Percentiles rank a stretch among this genome's conserved stretches.
Conservation (phyloP, 2,797 vertebrate species). For the Liparis tanakae region DNA sequence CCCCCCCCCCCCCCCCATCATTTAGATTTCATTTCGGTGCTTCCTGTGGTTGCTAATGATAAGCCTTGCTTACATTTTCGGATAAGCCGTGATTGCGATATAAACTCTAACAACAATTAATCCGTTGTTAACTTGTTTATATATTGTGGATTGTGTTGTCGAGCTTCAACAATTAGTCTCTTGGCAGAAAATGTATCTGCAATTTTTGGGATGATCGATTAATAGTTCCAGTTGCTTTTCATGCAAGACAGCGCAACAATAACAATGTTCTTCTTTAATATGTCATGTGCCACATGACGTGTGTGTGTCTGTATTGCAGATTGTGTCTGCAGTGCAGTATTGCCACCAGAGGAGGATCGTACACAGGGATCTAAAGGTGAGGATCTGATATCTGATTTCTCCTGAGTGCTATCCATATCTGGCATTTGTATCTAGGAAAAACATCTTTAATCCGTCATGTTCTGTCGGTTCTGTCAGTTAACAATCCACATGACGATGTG, state of each 20-base stretch:
- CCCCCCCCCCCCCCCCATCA: not conserved
- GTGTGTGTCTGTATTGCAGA: constrained; percentile 83
- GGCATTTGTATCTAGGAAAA: not conserved
- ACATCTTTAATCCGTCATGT: not conserved
- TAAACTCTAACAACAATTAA: not conserved
- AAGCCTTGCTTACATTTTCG: too few species aligned
- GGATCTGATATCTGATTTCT: constrained; percentile 36
- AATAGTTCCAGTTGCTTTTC: not conserved
- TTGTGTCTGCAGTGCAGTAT: constrained; percentile 97
- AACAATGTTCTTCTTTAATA: not conserved
- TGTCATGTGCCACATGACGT: not conserved
- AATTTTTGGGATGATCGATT: not conserved
- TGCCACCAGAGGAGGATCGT: constrained; percentile 97
- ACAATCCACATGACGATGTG: not conserved
- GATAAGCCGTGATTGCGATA: not conserved
- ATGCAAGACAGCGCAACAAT: not conserved
- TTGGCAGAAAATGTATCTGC: not conserved
- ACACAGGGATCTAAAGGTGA: constrained; percentile 95
- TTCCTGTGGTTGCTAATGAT: not conserved
- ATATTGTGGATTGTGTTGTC: not conserved
- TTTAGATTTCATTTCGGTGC: not conserved
- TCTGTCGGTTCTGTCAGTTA: not conserved
- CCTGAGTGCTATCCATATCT: not conserved
- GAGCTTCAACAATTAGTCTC: not conserved
- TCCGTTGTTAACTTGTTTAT: too few species aligned